Conservation (phyloP, 2,888 invertebrate species). For the Aleiodes testaceus region DNA sequence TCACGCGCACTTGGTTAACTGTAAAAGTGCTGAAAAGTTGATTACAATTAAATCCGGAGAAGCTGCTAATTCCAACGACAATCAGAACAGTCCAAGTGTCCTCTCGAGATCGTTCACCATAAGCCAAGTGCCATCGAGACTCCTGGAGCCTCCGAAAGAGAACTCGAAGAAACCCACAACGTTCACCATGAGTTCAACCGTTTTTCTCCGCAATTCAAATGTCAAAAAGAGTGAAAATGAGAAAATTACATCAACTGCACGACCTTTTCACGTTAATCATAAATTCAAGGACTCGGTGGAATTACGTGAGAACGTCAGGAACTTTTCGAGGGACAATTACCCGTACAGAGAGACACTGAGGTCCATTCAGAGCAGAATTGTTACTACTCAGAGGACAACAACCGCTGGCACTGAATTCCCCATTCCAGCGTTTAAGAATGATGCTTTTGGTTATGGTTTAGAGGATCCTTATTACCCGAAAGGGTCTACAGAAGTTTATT, state of each 20-base stretch:
- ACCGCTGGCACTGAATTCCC: conserved; percentile 52
- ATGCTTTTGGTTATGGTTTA: conserved; percentile 51
- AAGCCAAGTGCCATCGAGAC: conserved; percentile 37
- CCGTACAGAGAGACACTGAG: conserved; percentile 61
- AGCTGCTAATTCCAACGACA: neutral
- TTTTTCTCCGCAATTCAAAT: conserved; percentile 48
- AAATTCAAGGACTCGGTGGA: conserved; percentile 2
- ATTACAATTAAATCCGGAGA: neutral
- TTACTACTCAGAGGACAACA: conserved; percentile 32
- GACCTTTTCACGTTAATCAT: neutral
- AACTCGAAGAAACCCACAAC: conserved; percentile 48
- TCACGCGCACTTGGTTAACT: conserved; percentile 67
- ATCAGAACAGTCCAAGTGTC: neutral
- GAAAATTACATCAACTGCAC: conserved; percentile 1
- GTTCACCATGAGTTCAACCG: conserved; percentile 54
- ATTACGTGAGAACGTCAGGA: neutral
- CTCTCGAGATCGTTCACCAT: conserved; percentile 47
- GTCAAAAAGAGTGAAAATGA: conserved; percentile 23
- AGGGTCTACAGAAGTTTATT: conserved; percentile 61
- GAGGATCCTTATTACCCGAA: conserved; percentile 67
- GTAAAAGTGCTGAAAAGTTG: conserved; percentile 45
- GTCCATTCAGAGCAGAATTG: conserved; percentile 58
- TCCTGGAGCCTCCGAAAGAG: conserved; percentile 6
- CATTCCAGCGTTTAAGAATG: conserved; percentile 56
- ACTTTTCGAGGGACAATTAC: conserved; percentile 49